These are phyloP conservation scores for Sebastes nivosus DNA, from an alignment of 2,797 vertebrate species.

Conservation along the genomic window DNA sequence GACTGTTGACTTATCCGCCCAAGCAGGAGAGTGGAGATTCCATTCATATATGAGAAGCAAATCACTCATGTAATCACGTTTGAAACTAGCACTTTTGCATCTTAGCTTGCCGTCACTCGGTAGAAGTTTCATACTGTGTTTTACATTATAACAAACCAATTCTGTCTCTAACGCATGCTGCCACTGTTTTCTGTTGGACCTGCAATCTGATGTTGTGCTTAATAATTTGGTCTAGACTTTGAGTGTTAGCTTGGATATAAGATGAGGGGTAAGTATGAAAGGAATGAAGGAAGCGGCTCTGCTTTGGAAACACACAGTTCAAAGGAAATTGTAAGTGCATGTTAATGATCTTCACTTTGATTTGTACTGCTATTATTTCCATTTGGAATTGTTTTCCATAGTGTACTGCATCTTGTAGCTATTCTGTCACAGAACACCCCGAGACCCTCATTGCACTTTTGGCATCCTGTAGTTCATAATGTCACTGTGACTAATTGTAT, in stretches of 20 bases:
- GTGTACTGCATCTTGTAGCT: slow-evolving; percentile 21
- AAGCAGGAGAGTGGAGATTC: slow-evolving; percentile 12
- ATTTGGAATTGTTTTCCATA: slow-evolving; percentile 19
- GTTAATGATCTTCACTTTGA: slow-evolving; percentile 41
- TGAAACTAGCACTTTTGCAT: slow-evolving; percentile 12
- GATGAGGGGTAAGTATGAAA: slow-evolving; percentile 59
- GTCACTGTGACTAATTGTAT: slow-evolving; percentile 11
- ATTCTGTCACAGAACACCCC: slow-evolving; percentile 67
- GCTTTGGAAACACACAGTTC: slow-evolving; percentile 50
- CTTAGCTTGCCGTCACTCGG: slow-evolving; percentile 3
- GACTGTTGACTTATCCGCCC: slow-evolving; percentile 24
- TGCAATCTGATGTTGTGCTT: slow-evolving; percentile 62
- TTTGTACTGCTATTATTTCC: slow-evolving; percentile 7
- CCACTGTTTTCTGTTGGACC: slow-evolving; percentile 74
- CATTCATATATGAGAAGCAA: background rate
- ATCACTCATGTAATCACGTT: slow-evolving; percentile 8
- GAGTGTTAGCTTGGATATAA: slow-evolving; percentile 42
- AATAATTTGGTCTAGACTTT: slow-evolving; percentile 27
- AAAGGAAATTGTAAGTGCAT: slow-evolving; percentile 67
- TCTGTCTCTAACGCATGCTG: slow-evolving; percentile 61
- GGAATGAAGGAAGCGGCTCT: slow-evolving; percentile 50
- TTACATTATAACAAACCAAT: background rate
- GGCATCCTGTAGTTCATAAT: background rate
- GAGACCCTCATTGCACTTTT: slow-evolving; percentile 64
- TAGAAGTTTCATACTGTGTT: slow-evolving; percentile 22